These are phyloP conservation scores for Eremophila alpestris DNA, from an alignment of 2,797 vertebrate species.

Conservation along the genomic window DNA sequence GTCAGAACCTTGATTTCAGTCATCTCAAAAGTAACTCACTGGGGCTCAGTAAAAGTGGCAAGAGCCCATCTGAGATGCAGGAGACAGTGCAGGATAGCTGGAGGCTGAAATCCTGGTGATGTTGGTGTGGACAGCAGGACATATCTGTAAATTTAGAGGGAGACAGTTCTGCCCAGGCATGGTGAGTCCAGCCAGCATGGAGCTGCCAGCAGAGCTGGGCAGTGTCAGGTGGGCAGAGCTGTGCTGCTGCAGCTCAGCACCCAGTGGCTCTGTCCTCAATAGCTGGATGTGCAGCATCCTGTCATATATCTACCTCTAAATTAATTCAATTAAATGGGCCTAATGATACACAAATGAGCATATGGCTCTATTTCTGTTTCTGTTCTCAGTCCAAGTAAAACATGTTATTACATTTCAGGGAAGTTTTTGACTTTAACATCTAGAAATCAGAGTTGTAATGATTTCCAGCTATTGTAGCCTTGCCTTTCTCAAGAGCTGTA, in stretches of 20 bases:
- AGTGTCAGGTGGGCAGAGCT: background rate
- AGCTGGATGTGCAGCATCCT: background rate
- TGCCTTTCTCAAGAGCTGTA: background rate
- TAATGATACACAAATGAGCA: background rate
- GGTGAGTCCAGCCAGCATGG: rapidly evolving
- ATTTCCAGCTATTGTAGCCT: background rate
- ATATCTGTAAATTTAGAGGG: background rate
- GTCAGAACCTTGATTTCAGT: background rate
- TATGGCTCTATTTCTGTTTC: constrained; percentile 14
- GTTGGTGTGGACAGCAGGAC: background rate
- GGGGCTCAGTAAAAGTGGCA: background rate
- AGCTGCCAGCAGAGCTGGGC: background rate
- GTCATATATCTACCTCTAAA: background rate
- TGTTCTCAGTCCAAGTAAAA: background rate
- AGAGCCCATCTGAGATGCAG: background rate
- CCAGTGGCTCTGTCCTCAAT: background rate
- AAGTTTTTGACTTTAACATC: background rate
- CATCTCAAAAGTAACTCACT: background rate
- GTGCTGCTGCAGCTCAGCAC: rapidly evolving
- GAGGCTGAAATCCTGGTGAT: background rate
- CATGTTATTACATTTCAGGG: background rate
- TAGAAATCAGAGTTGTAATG: background rate
- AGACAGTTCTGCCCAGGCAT: background rate
- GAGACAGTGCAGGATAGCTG: background rate
- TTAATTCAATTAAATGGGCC: background rate